Conservation (phyloP, 2,888 invertebrate genomes). For the Sminthurinus aureus region DNA sequence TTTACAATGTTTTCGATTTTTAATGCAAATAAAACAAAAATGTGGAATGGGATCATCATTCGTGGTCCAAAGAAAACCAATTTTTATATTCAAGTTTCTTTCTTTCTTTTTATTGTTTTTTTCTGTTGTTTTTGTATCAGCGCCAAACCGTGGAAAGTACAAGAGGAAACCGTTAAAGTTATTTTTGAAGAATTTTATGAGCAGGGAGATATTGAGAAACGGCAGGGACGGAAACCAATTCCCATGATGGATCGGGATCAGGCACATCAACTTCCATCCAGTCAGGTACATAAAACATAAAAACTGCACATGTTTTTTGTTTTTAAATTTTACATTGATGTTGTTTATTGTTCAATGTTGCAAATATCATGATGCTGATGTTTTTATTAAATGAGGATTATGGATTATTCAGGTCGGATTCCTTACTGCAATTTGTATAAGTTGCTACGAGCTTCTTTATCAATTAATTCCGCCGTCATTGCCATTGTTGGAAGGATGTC, state of each 20-base stretch:
- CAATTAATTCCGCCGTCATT: conserved; percentile 75
- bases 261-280: conserved; percentile 76
- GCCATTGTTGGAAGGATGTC: conserved; percentile 74
- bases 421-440: conserved; percentile 79
- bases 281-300: conserved; percentile 69
- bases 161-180: conserved; percentile 79
- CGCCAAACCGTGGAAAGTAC: conserved; percentile 84
- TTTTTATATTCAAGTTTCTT: no score
- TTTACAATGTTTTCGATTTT: no score
- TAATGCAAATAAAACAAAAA: no score
- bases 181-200: conserved; percentile 85
- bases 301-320: background rate
- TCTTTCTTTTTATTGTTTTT: no score
- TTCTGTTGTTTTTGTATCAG: no score
- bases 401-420: conserved; percentile 77
- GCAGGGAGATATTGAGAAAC: conserved; percentile 77
- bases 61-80: no score
- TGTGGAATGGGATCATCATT: no score
- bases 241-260: conserved; percentile 82
- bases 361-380: background rate
- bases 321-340: conserved; percentile 17
- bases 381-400: background rate
- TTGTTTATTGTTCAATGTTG: conserved; percentile 7
- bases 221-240: conserved; percentile 74
- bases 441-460: conserved; percentile 77